Percentiles rank a stretch among this genome's conserved stretches.
Conservation (phyloP, 1,140 invertebrate genomes). For the Chionoecetes opilio region DNA sequence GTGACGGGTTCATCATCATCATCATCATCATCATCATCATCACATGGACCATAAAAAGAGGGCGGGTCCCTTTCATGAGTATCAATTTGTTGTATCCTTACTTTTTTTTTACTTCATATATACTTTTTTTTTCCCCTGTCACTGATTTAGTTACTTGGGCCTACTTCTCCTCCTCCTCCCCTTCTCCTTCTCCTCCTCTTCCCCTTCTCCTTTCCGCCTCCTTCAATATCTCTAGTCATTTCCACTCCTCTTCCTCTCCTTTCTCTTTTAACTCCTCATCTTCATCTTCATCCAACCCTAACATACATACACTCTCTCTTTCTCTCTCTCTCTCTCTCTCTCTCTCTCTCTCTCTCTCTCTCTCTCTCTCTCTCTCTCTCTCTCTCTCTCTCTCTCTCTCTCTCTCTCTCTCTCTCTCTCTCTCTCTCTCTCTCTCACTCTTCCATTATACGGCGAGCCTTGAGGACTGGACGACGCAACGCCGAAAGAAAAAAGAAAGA, state of each 20-base stretch:
- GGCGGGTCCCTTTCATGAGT: neutral
- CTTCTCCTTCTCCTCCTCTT: neutral
- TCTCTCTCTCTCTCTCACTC: neutral
- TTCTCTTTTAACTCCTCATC: neutral
- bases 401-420: neutral
- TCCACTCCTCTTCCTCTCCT: neutral
- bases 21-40: slow-evolving; percentile 33
- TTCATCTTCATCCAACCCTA: neutral
- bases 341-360: neutral
- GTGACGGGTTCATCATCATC: neutral
- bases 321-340: neutral
- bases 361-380: too few relatives aligned
- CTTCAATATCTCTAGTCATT: neutral
- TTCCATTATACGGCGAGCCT: neutral
- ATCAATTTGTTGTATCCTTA: neutral
- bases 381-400: neutral
- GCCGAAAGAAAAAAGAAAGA: too few relatives aligned
- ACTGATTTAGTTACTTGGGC: neutral
- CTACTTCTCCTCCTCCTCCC: neutral
- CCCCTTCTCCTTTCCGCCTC: neutral
- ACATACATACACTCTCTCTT: too few relatives aligned
- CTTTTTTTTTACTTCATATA: too few relatives aligned
- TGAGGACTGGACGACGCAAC: neutral
- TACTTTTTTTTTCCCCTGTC: neutral
- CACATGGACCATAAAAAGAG: neutral